These are phyloP conservation scores for Mylabris phalerata DNA, from an alignment of 1,140 invertebrate genomes.

Conservation along the genomic window DNA sequence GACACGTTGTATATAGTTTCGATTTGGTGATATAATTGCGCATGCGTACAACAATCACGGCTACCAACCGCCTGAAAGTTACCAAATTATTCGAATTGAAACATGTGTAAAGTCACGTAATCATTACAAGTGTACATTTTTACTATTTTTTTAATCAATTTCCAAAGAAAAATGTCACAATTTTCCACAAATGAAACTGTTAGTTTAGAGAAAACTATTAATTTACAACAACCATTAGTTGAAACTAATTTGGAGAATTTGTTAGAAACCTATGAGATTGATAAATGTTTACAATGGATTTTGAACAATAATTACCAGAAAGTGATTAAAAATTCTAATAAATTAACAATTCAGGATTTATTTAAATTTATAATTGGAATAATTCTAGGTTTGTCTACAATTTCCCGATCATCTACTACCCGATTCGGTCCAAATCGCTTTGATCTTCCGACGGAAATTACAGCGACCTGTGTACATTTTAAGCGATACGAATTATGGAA, in stretches of 20 bases:
- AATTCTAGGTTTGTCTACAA: constrained; percentile 75
- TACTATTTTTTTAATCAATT: neutral
- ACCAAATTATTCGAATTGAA: neutral
- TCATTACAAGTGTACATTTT: neutral
- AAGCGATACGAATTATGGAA: constrained; percentile 90
- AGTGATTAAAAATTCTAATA: constrained; percentile 43
- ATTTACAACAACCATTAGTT: constrained; percentile 3
- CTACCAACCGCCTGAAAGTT: no score
- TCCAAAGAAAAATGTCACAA: constrained; percentile 25
- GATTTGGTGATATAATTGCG: no score
- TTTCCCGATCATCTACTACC: constrained; percentile 78
- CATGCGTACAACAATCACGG: no score
- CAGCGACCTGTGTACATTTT: constrained; percentile 69
- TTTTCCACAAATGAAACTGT: constrained; percentile 35
- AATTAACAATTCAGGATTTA: constrained; percentile 23
- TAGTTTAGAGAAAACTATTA: constrained; percentile 32
- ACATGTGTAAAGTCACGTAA: constrained; percentile 10
- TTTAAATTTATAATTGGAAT: constrained; percentile 15
- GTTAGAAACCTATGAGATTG: constrained; percentile 33
- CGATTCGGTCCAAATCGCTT: constrained; percentile 62
- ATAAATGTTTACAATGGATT: constrained; percentile 60
- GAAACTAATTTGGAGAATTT: constrained; percentile 24
- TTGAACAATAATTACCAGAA: constrained; percentile 53
- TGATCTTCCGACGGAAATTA: constrained; percentile 53
- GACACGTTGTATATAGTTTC: no score